These are phyloP conservation scores for Nephrocerus scutellatus DNA, from an alignment of 2,888 invertebrate genomes.

Conservation along the genomic window DNA sequence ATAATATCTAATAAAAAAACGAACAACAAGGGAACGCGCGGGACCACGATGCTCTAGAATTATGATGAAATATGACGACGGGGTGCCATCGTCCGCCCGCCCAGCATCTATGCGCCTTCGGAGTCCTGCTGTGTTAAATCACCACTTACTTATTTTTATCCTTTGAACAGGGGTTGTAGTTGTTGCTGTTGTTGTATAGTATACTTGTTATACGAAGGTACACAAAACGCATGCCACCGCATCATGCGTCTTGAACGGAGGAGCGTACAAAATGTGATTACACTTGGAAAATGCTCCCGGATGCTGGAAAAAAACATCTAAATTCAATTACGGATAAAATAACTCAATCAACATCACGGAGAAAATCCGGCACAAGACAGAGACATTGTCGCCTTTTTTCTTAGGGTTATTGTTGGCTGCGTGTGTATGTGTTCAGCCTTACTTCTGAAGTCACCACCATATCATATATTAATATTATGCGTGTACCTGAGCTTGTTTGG, in stretches of 20 bases:
- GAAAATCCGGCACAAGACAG: not conserved
- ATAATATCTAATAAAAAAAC: no score
- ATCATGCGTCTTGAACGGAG: no score
- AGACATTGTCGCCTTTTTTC: not conserved
- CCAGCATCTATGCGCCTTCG: no score
- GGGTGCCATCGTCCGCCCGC: slow-evolving; percentile 19
- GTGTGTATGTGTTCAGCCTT: no score
- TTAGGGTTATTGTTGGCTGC: not conserved
- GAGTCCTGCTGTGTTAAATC: slow-evolving; percentile 40
- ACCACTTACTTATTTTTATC: slow-evolving; percentile 35
- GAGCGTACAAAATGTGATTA: not conserved
- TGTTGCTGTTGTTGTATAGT: no score
- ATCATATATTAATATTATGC: no score
- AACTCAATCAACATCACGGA: slow-evolving; percentile 23
- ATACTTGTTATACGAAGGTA: no score
- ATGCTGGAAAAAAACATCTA: slow-evolving; percentile 21
- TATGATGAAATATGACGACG: slow-evolving; percentile 21
- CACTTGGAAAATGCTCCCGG: no score
- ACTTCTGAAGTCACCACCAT: no score
- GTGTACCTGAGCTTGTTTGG: no score
- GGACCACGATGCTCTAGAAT: slow-evolving; percentile 13
- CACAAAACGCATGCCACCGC: no score
- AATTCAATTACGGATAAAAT: slow-evolving; percentile 24
- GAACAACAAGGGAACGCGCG: not conserved
- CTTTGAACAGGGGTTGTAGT: slow-evolving; percentile 7